Evolutionary conservation across 2,888 invertebrate genomes (phyloP), one percentile per base, ranked within the genome.

Genomic region (Drosophila diplacantha): DNA sequence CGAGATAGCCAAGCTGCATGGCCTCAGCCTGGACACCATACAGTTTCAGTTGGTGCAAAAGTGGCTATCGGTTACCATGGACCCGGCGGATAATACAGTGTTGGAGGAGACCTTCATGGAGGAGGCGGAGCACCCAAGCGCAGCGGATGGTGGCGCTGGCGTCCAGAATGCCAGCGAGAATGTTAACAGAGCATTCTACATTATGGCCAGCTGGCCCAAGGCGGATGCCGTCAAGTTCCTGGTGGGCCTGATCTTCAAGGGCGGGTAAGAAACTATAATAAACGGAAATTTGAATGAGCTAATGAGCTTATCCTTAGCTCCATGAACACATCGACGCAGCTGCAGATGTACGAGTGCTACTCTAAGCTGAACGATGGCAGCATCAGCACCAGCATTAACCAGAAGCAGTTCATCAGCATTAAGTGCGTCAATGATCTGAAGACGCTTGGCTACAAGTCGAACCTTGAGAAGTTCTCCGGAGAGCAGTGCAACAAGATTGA

Each of bases 381-480:
- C 39, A 73, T 73, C 14, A 87, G 87, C 39, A 79, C 77, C 12
- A 81, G 85, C 6, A 72, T 88, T 3, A 86, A 72, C 35, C 87
- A 88, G 47, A 79, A 82, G 5, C 83, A 88, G 63, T 89, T 87
- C 35, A 84, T 89, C 3, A 81, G 84, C 7, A 83, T 87, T 4
- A 89, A 88, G 60, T 89, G 89, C 66, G 87, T 88, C 0, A 85
- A 88, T 57, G 85, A 86, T 31, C 64, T 89, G 3, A 89, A 88
- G 51, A 84, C 86, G 18, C 72, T 89, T 3, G 89, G 89, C 5
- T 88, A 85, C 64, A 88, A 86, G 69, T 84, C 83, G 1, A 87
- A 86, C 39, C 72, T 87, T 24, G 86, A 87, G n/a, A 88, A 87
- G 65, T 89, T 89, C 55, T 73, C 81, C 4, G 78, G 85, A n/a